A percentile compares a stretch with the other conserved stretches of the same genome.
These are phyloP conservation scores for Pseudochirops corinnae DNA, from an alignment of 2,797 vertebrate species.

Conservation along the genomic window DNA sequence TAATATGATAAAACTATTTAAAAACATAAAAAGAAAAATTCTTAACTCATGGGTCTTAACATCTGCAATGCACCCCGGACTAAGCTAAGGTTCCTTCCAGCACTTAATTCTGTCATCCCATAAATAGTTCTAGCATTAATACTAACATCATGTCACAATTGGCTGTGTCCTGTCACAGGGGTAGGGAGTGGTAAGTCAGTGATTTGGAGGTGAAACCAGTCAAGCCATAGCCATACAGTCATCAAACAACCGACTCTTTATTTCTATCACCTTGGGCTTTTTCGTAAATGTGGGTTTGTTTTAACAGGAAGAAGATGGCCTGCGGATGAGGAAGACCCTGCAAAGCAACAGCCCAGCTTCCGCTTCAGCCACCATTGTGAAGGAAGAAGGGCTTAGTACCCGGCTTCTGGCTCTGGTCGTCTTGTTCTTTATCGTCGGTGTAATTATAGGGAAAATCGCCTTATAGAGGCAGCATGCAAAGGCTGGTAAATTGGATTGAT, in stretches of 20 bases:
- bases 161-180: background rate
- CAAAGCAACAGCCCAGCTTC: constrained; percentile 89
- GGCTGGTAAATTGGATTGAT: constrained; percentile 88
- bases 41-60: background rate
- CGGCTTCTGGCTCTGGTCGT: constrained; percentile 93
- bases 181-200: background rate
- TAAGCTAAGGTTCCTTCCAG: background rate
- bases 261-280: background rate
- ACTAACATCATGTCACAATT: background rate
- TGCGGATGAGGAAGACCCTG: constrained; percentile 94
- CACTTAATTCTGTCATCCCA: background rate
- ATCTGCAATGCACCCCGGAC: background rate
- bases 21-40: background rate
- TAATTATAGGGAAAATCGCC: constrained; percentile 95
- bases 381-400: constrained; percentile 92
- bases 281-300: background rate
- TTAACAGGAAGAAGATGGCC: constrained; percentile 94
- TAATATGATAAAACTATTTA: background rate
- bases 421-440: constrained; percentile 95
- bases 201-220: background rate
- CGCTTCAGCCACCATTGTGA: constrained; percentile 85
- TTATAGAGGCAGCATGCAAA: constrained; percentile 91
- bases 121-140: background rate
- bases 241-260: no score
- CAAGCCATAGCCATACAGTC: background rate